Base-by-base conservation (phyloP, 1,140 invertebrate species). In the Trichomalopsis sarcophagae region DNA sequence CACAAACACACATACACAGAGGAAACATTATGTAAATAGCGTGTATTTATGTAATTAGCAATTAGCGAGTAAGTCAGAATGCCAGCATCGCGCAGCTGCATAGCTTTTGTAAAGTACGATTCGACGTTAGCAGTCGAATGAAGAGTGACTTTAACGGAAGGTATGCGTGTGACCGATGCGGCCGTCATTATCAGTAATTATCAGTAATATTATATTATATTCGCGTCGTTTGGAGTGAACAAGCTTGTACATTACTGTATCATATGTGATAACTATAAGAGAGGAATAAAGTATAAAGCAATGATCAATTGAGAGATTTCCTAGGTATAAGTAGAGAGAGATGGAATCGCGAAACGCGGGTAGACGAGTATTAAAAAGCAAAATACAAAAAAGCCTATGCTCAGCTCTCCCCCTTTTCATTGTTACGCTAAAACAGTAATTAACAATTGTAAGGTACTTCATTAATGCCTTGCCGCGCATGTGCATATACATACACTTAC, bases 1-100 rank as follows among this genome's bases (percentile, higher is more conserved):
- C 33, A 33, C 33, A 14, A n/a, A 10, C 23, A 30, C 4, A 27
- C 23, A 84, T 44, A 85, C 81, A 87, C 66, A 81, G 33, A 87
- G 44, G 62, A 85, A 78, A 87, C 71, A 75, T 82, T 87, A 83
- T 92, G 91, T 92, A 93, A 91, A 93, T 91, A 93, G 87, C 87
- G 87, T 93, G 92, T 92, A 93, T 93, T 92, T 92, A 92, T 92
- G 92, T 93, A 93, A 93, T 92, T 93, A 92, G 89, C 80, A 86
- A 82, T 82, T 86, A 86, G 81, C 50, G 4, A 50, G 62, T 86
- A 86, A 86, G 69, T 36, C 68, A 71, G 23, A 71, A 84, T 69
- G 69, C 50, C 71, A 82, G n/a, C 81, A 83, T 66, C 66, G 78
- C 76, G 23, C 23, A 47, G 23, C 69, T 27, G 11, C 75, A n/a